Evolutionary conservation across 2,888 invertebrate species (phyloP).

Genomic region (Bugulina stolonifera): DNA sequence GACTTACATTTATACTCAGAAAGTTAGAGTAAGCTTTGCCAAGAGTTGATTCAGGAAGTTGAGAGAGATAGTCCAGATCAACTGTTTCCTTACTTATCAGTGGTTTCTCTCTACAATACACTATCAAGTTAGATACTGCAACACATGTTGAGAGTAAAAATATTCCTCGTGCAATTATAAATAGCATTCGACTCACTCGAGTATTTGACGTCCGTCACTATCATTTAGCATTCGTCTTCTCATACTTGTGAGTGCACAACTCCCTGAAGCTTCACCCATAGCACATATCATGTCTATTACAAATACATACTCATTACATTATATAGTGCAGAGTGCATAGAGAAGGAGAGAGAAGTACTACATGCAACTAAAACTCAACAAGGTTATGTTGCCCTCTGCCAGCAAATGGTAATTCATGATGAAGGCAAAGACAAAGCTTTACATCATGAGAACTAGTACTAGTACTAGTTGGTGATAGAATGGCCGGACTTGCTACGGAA

Average conservation of each 20-base stretch:
- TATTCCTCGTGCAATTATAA: too few species aligned
- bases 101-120: constrained; percentile 63
- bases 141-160: too few species aligned
- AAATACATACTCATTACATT: not conserved
- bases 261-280: constrained; percentile 82
- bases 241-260: constrained; percentile 66
- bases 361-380: too few species aligned
- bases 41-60: constrained; percentile 72
- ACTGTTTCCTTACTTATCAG: constrained; percentile 78
- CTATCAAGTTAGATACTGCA: not conserved
- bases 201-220: constrained; percentile 70
- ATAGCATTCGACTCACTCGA: constrained; percentile 44
- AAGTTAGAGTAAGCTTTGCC: constrained; percentile 82
- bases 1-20: constrained; percentile 67
- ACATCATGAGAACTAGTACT: too few species aligned
- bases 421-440: too few species aligned
- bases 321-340: not conserved
- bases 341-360: too few species aligned
- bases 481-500: too few species aligned
- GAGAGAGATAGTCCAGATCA: constrained; percentile 65
- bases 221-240: constrained; percentile 68
- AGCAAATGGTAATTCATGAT: too few species aligned
- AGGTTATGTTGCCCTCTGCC: too few species aligned
- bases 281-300: constrained; percentile 85
- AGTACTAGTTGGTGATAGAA: too few species aligned